Evolutionary conservation across 1,140 invertebrate genomes (phyloP).

Genomic region (Trialeurodes vaporariorum): DNA sequence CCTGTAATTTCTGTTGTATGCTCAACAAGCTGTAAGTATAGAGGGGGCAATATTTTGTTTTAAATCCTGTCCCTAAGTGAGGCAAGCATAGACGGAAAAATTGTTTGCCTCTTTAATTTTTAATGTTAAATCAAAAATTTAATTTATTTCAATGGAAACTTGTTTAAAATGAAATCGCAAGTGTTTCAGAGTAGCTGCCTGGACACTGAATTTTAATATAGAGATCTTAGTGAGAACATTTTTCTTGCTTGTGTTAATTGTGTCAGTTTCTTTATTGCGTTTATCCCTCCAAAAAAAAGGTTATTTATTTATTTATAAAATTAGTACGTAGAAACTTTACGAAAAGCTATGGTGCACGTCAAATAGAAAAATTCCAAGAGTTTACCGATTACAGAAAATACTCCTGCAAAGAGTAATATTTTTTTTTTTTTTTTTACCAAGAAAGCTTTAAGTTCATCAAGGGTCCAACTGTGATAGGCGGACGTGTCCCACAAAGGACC

Average conservation of each 20-base stretch:
- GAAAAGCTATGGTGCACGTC: too few relatives aligned
- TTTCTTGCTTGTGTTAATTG: too few relatives aligned
- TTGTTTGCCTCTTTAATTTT: too few relatives aligned
- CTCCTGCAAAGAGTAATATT: too few relatives aligned
- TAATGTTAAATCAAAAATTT: not conserved
- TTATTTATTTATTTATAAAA: not conserved
- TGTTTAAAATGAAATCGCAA: not conserved
- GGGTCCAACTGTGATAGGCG: too few relatives aligned
- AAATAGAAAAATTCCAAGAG: too few relatives aligned
- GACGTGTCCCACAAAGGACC: too few relatives aligned
- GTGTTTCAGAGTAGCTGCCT: not conserved
- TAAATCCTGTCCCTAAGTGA: not conserved
- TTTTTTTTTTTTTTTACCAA: too few relatives aligned
- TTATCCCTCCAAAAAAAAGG: not conserved
- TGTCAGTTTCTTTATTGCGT: not conserved
- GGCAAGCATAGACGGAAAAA: not conserved
- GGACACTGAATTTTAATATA: not conserved
- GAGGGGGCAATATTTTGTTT: not conserved
- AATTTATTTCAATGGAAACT: not conserved
- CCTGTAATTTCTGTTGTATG: not conserved
- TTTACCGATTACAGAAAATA: too few relatives aligned
- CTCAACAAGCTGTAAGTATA: not conserved
- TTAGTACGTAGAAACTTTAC: not conserved
- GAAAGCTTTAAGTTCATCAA: too few relatives aligned
- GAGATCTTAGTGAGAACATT: too few relatives aligned